Conservation (phyloP, 1,140 invertebrate species). For the Lamellibrachia luymesi region DNA sequence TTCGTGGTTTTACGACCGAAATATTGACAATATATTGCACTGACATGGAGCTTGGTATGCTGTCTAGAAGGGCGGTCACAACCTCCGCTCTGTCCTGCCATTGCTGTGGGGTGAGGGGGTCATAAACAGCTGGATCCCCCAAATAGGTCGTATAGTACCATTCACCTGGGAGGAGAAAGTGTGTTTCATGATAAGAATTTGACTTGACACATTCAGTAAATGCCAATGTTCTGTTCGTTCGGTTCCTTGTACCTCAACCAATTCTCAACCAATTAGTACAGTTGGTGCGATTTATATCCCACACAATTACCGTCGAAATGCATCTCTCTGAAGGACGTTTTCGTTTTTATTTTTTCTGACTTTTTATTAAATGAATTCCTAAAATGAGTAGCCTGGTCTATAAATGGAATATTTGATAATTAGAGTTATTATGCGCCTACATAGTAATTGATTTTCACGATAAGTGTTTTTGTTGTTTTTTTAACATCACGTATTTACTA, state of each 20-base stretch:
- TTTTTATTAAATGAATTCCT: neutral
- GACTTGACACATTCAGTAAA: neutral
- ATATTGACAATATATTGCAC: neutral
- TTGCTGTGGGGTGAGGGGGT: conserved; percentile 19
- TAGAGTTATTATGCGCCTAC: too few relatives aligned
- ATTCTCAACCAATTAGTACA: too few relatives aligned
- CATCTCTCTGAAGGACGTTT: neutral
- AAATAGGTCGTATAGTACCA: neutral
- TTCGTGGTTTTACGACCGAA: neutral
- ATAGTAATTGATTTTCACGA: too few relatives aligned
- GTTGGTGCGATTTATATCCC: neutral
- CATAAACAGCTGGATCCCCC: neutral
- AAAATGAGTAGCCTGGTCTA: too few relatives aligned
- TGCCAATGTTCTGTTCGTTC: neutral
- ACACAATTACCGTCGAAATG: neutral
- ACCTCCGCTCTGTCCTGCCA: conserved; percentile 28
- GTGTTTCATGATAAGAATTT: neutral
- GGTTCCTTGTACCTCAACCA: neutral
- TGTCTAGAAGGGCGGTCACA: conserved; percentile 26
- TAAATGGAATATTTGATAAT: too few relatives aligned
- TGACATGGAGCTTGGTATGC: conserved; percentile 28
- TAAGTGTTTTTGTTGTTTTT: too few relatives aligned
- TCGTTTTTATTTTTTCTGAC: neutral
- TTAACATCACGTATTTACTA: too few relatives aligned
- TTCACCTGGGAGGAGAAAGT: neutral